Evolutionary conservation across 2,113 vertebrate genomes (phyloP), one percentile per base, ranked within the genome.

Genomic region (Strigops habroptila): DNA sequence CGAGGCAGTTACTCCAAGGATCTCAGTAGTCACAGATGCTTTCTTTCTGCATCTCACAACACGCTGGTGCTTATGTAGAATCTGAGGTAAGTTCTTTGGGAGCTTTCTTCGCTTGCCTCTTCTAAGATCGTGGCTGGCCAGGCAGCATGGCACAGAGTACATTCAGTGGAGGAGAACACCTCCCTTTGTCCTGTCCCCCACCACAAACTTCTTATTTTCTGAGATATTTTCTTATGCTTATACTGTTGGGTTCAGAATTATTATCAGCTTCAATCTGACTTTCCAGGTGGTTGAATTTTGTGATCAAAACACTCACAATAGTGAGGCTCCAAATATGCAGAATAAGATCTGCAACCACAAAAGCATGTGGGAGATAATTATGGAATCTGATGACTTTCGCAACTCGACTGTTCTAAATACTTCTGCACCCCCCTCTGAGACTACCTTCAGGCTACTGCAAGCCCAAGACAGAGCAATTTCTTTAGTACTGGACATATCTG

Each of bases 401-500:
- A 88, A 80, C 30, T 76, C 81, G 5, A 18, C 71, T 83, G 68
- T 76, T 48, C 13, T 96, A 80, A 49, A 14, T 76, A 44, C 28
- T 37, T 27, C 19, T 18, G 28, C 37, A 6, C n/a, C 39, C 18
- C 91, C 96, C 9, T 65, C 51, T 59, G 70, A 7, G 37, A 79
- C 97, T 39, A 64, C 44, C 15, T 96, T 98, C 88, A 93, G 64
- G 14, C 41, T 98, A 64, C 78, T 98, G 27, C 97, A 95, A 33
- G 49, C 90, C 43, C 83, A 65, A 73, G 60, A 93, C 30, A 91
- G 95, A 82, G 94, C 93, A 17, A 80, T 98, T 24, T 96, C 95
- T 27, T 93, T 98, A 43, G 96, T 98, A 39, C 96, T 98, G 73
- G 98, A 98, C 95, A 93, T 97, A 77, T 98, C 98, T 67, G 96